These are phyloP conservation scores for Matsumurasca onukii DNA, from an alignment of 1,140 invertebrate genomes.

Conservation along the genomic window DNA sequence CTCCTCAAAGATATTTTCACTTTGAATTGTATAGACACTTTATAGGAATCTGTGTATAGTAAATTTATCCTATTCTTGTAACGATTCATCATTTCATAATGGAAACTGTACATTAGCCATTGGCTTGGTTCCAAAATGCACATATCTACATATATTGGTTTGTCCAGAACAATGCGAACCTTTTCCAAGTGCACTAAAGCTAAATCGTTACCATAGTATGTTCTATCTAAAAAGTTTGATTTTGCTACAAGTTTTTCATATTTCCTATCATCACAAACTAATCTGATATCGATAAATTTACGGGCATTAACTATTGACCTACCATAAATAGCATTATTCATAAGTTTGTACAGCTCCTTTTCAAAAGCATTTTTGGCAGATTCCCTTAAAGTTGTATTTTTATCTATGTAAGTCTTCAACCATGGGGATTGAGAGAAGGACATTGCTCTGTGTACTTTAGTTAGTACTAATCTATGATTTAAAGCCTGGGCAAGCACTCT, in stretches of 20 bases:
- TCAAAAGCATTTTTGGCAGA: not conserved
- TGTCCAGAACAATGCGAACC: not conserved
- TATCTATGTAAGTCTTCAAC: not conserved
- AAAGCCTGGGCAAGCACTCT: not conserved
- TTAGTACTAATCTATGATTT: not conserved
- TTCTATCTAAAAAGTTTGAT: not conserved
- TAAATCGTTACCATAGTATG: not conserved
- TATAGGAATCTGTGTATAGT: too few species aligned
- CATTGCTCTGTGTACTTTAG: constrained; percentile 17
- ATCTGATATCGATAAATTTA: not conserved
- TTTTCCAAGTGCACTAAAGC: not conserved
- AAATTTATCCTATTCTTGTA: too few species aligned
- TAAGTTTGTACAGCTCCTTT: not conserved
- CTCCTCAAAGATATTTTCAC: too few species aligned
- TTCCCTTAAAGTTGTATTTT: not conserved
- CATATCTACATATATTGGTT: not conserved
- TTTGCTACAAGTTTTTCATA: not conserved
- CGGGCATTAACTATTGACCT: not conserved
- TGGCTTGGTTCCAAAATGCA: too few species aligned
- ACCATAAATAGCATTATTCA: constrained; percentile 2
- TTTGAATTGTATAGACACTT: too few species aligned
- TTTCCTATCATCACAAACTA: not conserved
- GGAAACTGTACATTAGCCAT: too few species aligned
- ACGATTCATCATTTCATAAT: too few species aligned
- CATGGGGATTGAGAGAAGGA: not conserved